Base-by-base conservation (phyloP, 2,113 vertebrate species). In the Symphodus melops region DNA sequence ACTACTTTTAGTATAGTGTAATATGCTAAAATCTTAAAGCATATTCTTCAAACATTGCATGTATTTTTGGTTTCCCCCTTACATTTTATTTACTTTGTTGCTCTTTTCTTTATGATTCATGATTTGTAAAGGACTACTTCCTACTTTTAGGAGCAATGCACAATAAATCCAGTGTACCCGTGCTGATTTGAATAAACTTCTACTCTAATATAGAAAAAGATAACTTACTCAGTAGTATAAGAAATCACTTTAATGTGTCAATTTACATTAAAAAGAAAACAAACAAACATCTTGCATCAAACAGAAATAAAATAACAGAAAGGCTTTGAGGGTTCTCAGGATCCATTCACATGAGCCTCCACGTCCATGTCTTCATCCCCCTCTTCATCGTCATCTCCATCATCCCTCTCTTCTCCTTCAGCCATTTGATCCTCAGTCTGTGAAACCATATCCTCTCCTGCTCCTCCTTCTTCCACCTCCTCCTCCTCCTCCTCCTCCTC, bases 271-370 rank as follows among this genome's bases (percentile, higher is more conserved):
- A 25, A 25, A 25, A 25, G n/a, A 77, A 81, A 81, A 21, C 77
- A 60, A 68, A 68, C 1, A 59, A 67, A 46, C 20, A 9, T 7
- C 14, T 0, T 9, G 28, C 14, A 42, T 56, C 53, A 46, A 66
- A 61, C 52, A 72, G 44, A 3, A 25, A 48, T 17, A 48, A 48
- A 19, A 48, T 6, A 59, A 19, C 3, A 48, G 33, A 25, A 13
- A 33, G 2, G 13, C 4, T 68, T 46, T 20, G 16, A 49, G 13
- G 11, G 39, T 5, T 14, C 41, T 88, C 70, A 91, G 66, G 96
- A 96, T 4, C 96, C 96, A 9, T 98, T 98, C 14, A 95, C 88
- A 48, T 94, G 92, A 0, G 91, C 33, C 42, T 96, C 96, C 25
- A 95, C 95, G 1, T 97, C 97, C 96, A 97, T 96, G 16, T 95